A percentile compares a stretch with the other conserved stretches of the same genome.
Conservation (phyloP, 2,797 vertebrate species). For the Neosilurus mollespiculum region DNA sequence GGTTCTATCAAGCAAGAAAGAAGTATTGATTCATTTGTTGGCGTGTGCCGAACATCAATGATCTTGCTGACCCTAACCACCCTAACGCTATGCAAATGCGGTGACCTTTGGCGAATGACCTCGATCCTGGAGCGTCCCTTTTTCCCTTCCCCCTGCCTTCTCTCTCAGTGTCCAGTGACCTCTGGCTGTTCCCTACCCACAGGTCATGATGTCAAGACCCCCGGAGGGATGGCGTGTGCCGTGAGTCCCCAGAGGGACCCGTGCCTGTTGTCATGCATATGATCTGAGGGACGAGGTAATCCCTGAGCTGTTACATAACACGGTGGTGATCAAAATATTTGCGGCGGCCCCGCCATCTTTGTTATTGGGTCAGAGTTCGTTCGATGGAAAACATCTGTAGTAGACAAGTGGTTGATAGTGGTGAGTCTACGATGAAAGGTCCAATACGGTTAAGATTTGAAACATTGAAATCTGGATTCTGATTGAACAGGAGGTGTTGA, state of each 20-base stretch:
- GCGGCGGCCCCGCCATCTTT: neutral
- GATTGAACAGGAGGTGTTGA: neutral
- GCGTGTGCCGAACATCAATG: constrained; percentile 32
- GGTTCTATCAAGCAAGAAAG: neutral
- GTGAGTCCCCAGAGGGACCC: constrained; percentile 39
- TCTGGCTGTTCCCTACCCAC: constrained; percentile 43
- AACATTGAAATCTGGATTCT: neutral
- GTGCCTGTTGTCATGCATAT: constrained; percentile 52
- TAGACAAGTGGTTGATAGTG: neutral
- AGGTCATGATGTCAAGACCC: constrained; percentile 32
- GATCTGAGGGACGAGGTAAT: constrained; percentile 45
- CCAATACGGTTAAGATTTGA: neutral
- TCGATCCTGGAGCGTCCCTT: constrained; percentile 14
- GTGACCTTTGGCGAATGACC: constrained; percentile 40
- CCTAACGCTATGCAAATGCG: constrained; percentile 42
- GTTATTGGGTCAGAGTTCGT: neutral
- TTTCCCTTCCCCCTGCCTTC: constrained; percentile 31
- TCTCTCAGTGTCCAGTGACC: constrained; percentile 47
- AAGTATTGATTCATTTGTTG: constrained; percentile 19
- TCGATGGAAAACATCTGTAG: neutral
- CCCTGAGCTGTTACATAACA: constrained; percentile 55
- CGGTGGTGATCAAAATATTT: constrained; percentile 27
- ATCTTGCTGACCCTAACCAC: constrained; percentile 30
- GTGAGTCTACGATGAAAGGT: neutral
- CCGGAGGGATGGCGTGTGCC: constrained; percentile 49